A percentile compares a stretch with the other conserved stretches of the same genome.
Evolutionary conservation across 2,113 vertebrate species (phyloP).

Genomic region (Seriola rivoliana): DNA sequence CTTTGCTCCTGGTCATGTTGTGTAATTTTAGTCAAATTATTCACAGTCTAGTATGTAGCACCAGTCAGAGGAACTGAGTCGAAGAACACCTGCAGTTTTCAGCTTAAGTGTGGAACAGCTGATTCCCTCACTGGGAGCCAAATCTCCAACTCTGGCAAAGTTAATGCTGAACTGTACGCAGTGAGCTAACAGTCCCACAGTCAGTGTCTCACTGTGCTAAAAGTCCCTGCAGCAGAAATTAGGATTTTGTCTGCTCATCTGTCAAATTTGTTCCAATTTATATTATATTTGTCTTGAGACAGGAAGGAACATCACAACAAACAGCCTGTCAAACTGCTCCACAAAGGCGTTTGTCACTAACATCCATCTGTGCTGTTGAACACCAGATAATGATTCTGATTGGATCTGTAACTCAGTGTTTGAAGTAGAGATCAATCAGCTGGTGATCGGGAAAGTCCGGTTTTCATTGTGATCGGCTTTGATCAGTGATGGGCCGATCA

Average conservation of each 20-base stretch:
- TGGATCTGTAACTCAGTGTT: background rate
- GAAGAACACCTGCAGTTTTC: background rate
- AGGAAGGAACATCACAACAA: slow-evolving; percentile 2
- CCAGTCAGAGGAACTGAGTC: background rate
- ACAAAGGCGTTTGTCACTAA: background rate
- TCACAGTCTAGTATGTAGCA: slow-evolving; percentile 1
- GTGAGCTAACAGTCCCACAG: slow-evolving; percentile 13
- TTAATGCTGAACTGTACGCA: slow-evolving; percentile 4
- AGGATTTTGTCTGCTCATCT: slow-evolving; percentile 37
- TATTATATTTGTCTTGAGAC: slow-evolving; percentile 49
- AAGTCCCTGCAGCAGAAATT: slow-evolving; percentile 24
- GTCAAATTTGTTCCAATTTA: slow-evolving; percentile 45
- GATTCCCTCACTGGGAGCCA: background rate
- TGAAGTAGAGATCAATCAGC: background rate
- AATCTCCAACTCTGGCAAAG: slow-evolving; percentile 11
- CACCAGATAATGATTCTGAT: slow-evolving; percentile 15
- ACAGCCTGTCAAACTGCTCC: slow-evolving; percentile 30
- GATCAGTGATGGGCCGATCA: too few species aligned
- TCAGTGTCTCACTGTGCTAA: slow-evolving; percentile 1
- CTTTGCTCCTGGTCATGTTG: slow-evolving; percentile 10
- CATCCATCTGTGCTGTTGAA: background rate
- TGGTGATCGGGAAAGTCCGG: too few species aligned
- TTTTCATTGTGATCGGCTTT: too few species aligned
- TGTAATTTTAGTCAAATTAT: slow-evolving; percentile 23
- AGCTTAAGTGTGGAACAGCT: slow-evolving; percentile 1